These are phyloP conservation scores for Halcyon malimbica DNA, from an alignment of 2,113 vertebrate genomes.

Conservation along the genomic window DNA sequence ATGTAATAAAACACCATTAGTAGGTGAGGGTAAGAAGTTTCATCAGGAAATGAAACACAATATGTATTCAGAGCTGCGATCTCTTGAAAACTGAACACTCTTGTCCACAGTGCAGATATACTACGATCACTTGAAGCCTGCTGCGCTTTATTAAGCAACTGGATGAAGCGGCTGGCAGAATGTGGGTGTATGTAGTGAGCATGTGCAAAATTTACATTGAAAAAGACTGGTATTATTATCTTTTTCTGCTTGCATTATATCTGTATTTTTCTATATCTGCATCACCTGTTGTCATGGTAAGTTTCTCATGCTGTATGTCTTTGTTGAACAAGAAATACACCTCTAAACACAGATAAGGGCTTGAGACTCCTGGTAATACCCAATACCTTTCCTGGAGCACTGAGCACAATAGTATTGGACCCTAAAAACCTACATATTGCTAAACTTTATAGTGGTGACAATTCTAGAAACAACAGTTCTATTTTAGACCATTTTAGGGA, in stretches of 20 bases:
- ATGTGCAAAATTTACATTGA: not conserved
- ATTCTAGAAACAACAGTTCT: not conserved
- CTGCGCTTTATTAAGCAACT: not conserved
- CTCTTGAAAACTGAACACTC: not conserved
- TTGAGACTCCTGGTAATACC: not conserved
- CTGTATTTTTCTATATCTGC: not conserved
- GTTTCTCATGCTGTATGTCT: not conserved
- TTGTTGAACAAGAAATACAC: not conserved
- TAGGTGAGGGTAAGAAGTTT: not conserved
- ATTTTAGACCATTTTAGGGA: not conserved
- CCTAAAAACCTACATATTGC: not conserved
- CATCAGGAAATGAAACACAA: not conserved
- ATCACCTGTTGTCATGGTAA: not conserved
- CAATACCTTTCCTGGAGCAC: not conserved
- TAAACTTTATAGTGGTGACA: not conserved
- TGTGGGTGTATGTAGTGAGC: not conserved
- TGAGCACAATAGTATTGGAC: not conserved
- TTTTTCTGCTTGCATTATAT: not conserved
- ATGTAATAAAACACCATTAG: not conserved
- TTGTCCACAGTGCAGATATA: fast-evolving
- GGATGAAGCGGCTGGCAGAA: not conserved
- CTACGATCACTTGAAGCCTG: not conserved
- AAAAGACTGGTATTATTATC: not conserved
- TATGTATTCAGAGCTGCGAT: not conserved
- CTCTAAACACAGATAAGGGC: not conserved